Conservation (phyloP, 1,140 invertebrate genomes). For the Hyposmocoma kahamanoa region DNA sequence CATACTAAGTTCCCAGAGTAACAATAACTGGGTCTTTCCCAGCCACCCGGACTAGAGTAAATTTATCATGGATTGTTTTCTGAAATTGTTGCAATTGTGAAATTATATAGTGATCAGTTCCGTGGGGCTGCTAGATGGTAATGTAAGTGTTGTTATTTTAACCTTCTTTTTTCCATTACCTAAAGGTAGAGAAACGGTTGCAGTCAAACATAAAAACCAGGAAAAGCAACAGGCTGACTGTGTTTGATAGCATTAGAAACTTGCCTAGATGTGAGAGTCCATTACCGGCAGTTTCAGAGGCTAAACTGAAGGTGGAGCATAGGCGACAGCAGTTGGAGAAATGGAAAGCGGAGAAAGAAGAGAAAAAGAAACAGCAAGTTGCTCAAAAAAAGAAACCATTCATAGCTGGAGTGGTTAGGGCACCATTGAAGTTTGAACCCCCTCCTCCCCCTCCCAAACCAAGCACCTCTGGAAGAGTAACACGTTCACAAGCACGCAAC, state of each 20-base stretch:
- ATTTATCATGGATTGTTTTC: too few relatives aligned
- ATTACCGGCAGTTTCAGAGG: slow-evolving; percentile 14
- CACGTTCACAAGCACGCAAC: slow-evolving; percentile 40
- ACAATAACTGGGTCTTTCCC: too few relatives aligned
- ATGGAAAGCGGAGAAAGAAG: slow-evolving; percentile 58
- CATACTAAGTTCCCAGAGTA: too few relatives aligned
- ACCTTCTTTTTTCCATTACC: too few relatives aligned
- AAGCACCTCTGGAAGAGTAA: slow-evolving; percentile 49
- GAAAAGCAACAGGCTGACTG: slow-evolving; percentile 32
- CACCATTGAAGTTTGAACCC: slow-evolving; percentile 34
- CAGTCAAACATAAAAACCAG: slow-evolving; percentile 35
- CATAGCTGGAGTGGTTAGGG: slow-evolving; percentile 33
- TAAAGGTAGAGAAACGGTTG: slow-evolving; percentile 48
- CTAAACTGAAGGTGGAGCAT: slow-evolving; percentile 32
- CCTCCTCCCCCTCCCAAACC: slow-evolving; percentile 39
- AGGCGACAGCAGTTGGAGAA: slow-evolving; percentile 45
- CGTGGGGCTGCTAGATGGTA: too few relatives aligned
- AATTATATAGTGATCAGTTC: too few relatives aligned
- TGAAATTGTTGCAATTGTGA: too few relatives aligned
- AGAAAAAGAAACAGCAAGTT: slow-evolving; percentile 40
- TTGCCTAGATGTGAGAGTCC: slow-evolving; percentile 31
- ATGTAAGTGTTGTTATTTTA: too few relatives aligned
- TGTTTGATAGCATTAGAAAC: slow-evolving; percentile 48
- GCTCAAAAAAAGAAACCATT: slow-evolving; percentile 55
- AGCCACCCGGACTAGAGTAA: too few relatives aligned